Conservation (phyloP, 2,888 invertebrate species). For the Eupithecia subfuscata region DNA sequence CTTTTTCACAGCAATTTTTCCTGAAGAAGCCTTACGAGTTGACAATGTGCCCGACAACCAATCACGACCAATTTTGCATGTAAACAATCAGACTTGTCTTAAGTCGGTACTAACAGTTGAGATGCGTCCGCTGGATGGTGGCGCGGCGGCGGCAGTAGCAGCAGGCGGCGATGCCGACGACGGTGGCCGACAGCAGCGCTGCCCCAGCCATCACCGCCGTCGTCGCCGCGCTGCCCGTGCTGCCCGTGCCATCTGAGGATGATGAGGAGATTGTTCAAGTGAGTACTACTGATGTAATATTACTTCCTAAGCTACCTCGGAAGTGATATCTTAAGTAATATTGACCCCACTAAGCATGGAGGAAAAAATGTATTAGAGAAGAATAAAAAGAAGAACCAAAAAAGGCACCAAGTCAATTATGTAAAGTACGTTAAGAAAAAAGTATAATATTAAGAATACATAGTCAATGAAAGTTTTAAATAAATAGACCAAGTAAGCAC, state of each 20-base stretch:
- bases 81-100: neutral
- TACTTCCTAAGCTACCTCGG: neutral
- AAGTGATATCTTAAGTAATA: neutral
- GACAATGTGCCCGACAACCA: neutral
- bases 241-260: slow-evolving; percentile 68
- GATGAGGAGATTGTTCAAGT: slow-evolving; percentile 22
- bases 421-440: neutral
- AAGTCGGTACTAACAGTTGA: slow-evolving; percentile 65
- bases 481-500: neutral
- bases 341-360: neutral
- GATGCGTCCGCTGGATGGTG: slow-evolving; percentile 76
- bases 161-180: slow-evolving; percentile 87
- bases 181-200: slow-evolving; percentile 87
- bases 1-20: neutral
- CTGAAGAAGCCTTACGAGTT: neutral
- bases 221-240: slow-evolving; percentile 89
- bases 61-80: neutral
- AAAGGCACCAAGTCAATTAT: neutral
- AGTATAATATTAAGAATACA: neutral
- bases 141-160: slow-evolving; percentile 90
- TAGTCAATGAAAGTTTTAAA: neutral
- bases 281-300: neutral
- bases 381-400: neutral
- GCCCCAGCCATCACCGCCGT: slow-evolving; percentile 89
- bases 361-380: neutral